A percentile compares a stretch with the other conserved stretches of the same genome.
These are phyloP conservation scores for Argyresthia goedartella DNA, from an alignment of 2,888 invertebrate genomes.

Conservation along the genomic window DNA sequence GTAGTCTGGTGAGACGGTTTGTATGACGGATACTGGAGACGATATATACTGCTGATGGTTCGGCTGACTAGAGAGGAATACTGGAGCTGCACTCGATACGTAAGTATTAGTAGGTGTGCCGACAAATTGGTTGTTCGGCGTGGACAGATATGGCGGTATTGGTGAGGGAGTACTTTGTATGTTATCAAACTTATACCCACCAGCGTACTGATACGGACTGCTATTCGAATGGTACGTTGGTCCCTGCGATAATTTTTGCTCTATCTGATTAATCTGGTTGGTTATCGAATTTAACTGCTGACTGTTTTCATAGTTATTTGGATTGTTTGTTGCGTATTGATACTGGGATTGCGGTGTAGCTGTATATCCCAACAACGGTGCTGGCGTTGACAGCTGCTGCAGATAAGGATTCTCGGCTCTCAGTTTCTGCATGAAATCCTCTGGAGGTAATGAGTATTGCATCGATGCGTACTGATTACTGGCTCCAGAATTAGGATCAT, in stretches of 20 bases:
- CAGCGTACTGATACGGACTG: conserved; percentile 38
- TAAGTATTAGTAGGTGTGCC: conserved; percentile 45
- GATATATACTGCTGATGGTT: conserved; percentile 50
- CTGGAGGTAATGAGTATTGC: conserved; percentile 62
- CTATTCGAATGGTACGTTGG: conserved; percentile 34
- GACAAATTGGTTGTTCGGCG: conserved; percentile 44
- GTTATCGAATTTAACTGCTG: conserved; percentile 25
- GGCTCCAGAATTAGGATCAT: conserved; percentile 51
- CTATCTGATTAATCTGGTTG: conserved; percentile 34
- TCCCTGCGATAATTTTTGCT: conserved; percentile 35
- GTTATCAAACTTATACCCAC: conserved; percentile 35
- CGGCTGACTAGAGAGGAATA: conserved; percentile 48
- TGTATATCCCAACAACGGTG: conserved; percentile 44
- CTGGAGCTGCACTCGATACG: conserved; percentile 52
- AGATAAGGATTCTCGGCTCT: conserved; percentile 50
- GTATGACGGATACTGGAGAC: conserved; percentile 45
- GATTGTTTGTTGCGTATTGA: conserved; percentile 44
- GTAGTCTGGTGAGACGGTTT: conserved; percentile 43
- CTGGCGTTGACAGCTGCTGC: conserved; percentile 43
- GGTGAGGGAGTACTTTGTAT: conserved; percentile 49
- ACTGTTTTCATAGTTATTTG: conserved; percentile 35
- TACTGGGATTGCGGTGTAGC: conserved; percentile 55
- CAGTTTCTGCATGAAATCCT: conserved; percentile 57
- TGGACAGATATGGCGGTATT: conserved; percentile 42
- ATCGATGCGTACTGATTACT: conserved; percentile 62